phyloP scores from a whole-genome alignment of 2,888 invertebrate species.

The Micoletzkya japonica region DNA sequence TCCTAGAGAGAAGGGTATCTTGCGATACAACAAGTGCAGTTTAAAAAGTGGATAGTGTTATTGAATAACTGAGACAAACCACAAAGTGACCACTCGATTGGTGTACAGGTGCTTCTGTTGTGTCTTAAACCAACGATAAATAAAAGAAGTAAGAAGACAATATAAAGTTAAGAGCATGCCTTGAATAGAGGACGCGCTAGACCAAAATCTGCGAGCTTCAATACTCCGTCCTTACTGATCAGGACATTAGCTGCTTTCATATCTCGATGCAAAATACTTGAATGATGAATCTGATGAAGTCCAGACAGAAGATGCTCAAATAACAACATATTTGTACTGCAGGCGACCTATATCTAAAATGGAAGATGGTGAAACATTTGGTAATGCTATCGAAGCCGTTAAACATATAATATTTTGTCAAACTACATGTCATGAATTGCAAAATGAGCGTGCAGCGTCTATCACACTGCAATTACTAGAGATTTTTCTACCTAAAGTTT shows the following conservation, averaged over 20 bases:
- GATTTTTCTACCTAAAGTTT: neutral
- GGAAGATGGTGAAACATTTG: no score
- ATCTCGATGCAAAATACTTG: constrained; percentile 84
- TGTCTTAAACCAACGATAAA: neutral
- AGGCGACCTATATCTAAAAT: no score
- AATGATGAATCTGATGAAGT: constrained; percentile 92
- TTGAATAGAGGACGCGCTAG: constrained; percentile 76
- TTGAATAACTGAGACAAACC: constrained; percentile 71
- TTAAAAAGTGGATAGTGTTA: neutral
- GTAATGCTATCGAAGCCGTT: no score
- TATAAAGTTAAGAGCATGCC: neutral
- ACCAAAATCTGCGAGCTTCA: constrained; percentile 97
- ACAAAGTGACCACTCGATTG: constrained; percentile 94
- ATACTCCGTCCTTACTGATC: constrained; percentile 87
- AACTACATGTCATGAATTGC: no score
- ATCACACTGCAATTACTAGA: no score
- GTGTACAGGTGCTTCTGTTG: constrained; percentile 73
- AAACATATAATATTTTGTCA: no score
- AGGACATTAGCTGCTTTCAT: constrained; percentile 99
- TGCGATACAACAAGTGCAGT: neutral
- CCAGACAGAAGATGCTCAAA: constrained; percentile 49
- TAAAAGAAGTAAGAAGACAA: neutral
- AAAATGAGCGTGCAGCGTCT: no score
- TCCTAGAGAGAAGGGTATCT: no score
- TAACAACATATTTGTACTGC: no score